These are phyloP conservation scores for Diceros bicornis DNA, from an alignment of 2,797 vertebrate species.

Conservation along the genomic window DNA sequence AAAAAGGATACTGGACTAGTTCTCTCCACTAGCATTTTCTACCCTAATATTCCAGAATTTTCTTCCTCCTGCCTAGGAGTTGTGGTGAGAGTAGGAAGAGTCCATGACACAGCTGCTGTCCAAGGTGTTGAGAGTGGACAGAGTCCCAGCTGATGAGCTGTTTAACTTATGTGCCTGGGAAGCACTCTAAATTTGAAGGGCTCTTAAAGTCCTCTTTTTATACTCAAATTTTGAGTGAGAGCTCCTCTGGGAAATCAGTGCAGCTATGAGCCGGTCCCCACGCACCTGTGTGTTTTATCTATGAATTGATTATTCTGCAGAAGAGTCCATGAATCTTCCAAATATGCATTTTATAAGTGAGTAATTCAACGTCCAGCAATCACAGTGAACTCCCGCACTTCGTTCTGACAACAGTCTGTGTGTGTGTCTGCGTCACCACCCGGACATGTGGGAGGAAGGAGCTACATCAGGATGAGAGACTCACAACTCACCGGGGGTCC, in stretches of 20 bases:
- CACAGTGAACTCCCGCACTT: too few species aligned
- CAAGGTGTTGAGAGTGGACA: not conserved
- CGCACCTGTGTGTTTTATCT: not conserved
- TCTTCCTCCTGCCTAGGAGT: not conserved
- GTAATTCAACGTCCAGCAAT: not conserved
- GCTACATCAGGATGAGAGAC: rapidly evolving
- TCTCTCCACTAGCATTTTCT: not conserved
- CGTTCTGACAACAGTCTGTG: rapidly evolving
- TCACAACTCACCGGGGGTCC: rapidly evolving
- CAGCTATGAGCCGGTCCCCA: not conserved
- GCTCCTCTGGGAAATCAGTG: not conserved
- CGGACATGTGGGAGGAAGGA: not conserved
- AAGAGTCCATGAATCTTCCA: not conserved
- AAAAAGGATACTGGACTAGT: not conserved
- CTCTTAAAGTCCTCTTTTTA: not conserved
- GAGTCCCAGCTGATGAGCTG: not conserved
- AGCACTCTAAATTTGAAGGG: not conserved
- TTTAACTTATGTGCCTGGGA: not conserved
- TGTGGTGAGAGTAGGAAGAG: rapidly evolving
- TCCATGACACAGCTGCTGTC: not conserved
- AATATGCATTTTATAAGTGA: not conserved
- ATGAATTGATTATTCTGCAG: not conserved
- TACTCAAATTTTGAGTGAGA: not conserved
- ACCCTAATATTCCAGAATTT: not conserved
- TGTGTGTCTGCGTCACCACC: rapidly evolving